Evolutionary conservation across 1,140 invertebrate species (phyloP).

Genomic region (Nasonia vitripennis): DNA sequence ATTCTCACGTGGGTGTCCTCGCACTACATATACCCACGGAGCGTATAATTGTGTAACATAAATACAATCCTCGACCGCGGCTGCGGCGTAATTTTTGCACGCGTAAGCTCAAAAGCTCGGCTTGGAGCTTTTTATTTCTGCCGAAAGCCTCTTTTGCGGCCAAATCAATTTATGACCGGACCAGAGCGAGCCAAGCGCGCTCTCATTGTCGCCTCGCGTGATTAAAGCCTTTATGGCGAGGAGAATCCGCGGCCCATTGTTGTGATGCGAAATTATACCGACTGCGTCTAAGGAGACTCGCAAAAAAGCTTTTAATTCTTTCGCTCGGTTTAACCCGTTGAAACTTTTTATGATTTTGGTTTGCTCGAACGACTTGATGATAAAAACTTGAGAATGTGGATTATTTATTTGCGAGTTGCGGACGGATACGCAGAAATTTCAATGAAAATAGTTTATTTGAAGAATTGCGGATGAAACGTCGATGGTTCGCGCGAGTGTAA

Average conservation of each 20-base stretch:
- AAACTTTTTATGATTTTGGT: background rate
- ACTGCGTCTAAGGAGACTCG: background rate
- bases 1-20: constrained; percentile 38
- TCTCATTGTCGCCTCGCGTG: constrained; percentile 71
- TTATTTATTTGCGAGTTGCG: background rate
- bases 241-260: constrained; percentile 67
- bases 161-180: constrained; percentile 75
- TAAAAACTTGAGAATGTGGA: background rate
- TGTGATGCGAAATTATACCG: constrained; percentile 74
- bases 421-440: no score
- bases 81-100: constrained; percentile 71
- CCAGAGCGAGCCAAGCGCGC: constrained; percentile 50
- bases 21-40: constrained; percentile 54
- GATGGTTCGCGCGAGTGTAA: background rate
- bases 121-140: constrained; percentile 53
- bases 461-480: no score
- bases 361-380: background rate
- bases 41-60: constrained; percentile 74
- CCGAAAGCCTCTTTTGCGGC: constrained; percentile 69
- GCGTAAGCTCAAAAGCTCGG: constrained; percentile 74
- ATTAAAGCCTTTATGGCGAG: constrained; percentile 69
- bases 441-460: no score
- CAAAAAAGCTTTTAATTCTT: background rate
- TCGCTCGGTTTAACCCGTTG: background rate
- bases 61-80: constrained; percentile 72